A percentile compares a stretch with the other conserved stretches of the same genome.
Evolutionary conservation across 2,113 vertebrate genomes (phyloP).

Genomic region (Scytalopus superciliaris): DNA sequence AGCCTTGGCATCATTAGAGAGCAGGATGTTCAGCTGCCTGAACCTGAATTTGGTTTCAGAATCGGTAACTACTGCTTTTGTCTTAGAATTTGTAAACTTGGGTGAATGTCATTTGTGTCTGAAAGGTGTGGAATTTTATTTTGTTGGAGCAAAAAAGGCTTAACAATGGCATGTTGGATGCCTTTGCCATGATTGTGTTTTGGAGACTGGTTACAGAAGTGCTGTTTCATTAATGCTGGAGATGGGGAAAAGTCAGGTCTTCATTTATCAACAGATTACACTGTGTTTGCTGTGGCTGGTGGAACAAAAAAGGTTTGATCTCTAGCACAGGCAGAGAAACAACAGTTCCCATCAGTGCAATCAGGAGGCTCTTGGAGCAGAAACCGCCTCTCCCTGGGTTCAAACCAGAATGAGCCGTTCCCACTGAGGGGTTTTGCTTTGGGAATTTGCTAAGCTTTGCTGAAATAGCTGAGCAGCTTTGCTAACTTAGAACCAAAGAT

Average conservation of each 20-base stretch:
- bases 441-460: neutral
- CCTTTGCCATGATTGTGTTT: neutral
- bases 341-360: fast-evolving
- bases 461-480: neutral
- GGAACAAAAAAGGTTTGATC: neutral
- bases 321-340: neutral
- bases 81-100: neutral
- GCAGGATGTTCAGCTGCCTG: neutral
- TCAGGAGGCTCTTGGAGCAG: neutral
- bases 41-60: neutral
- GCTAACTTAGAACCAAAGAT: neutral
- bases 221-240: neutral
- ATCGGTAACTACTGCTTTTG: neutral
- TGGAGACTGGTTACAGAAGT: neutral
- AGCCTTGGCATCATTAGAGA: neutral
- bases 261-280: neutral
- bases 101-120: neutral
- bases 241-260: neutral
- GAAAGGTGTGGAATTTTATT: neutral
- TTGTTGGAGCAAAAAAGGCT: neutral
- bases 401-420: neutral
- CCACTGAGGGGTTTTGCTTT: neutral
- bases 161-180: neutral
- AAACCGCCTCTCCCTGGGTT: neutral
- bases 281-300: neutral